phyloP scores from a whole-genome alignment of 30 jellyfish, hydroid and myxozoan genomes.

The Mastigias papua region DNA sequence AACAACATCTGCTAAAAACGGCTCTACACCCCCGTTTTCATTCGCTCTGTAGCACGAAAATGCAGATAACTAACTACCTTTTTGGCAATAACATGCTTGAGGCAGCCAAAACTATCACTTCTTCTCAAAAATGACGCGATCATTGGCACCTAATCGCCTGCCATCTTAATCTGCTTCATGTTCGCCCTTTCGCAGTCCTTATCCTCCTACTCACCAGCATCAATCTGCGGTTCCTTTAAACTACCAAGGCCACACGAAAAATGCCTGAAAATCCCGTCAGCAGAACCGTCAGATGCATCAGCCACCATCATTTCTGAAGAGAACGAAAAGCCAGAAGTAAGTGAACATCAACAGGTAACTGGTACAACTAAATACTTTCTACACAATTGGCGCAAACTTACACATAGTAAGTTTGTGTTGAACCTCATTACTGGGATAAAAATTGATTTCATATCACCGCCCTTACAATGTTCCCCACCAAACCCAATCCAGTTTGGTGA shows the following conservation, averaged over 20 bases:
- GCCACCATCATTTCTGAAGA: not conserved
- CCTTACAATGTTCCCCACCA: not conserved
- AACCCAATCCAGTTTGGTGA: conserved; percentile 24
- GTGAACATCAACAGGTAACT: not conserved
- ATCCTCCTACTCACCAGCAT: too few relatives aligned
- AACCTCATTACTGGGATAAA: not conserved
- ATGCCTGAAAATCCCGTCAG: conserved; percentile 13
- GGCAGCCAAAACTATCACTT: too few relatives aligned
- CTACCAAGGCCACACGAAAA: conserved; percentile 10
- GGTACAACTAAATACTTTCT: conserved; percentile 6
- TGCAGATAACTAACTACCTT: too few relatives aligned
- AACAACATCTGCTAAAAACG: too few relatives aligned
- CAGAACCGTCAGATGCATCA: not conserved
- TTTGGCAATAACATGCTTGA: too few relatives aligned
- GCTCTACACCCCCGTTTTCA: too few relatives aligned
- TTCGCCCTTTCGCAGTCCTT: too few relatives aligned
- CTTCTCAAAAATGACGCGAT: too few relatives aligned
- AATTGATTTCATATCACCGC: not conserved
- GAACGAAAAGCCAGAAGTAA: not conserved
- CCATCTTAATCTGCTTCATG: too few relatives aligned
- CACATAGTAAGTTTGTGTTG: not conserved
- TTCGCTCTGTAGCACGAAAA: too few relatives aligned
- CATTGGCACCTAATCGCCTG: too few relatives aligned
- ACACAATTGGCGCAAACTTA: not conserved
- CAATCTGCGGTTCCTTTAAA: too few relatives aligned